Evolutionary conservation across 2,888 invertebrate genomes (phyloP).

Genomic region (Cyaniris semiargus): DNA sequence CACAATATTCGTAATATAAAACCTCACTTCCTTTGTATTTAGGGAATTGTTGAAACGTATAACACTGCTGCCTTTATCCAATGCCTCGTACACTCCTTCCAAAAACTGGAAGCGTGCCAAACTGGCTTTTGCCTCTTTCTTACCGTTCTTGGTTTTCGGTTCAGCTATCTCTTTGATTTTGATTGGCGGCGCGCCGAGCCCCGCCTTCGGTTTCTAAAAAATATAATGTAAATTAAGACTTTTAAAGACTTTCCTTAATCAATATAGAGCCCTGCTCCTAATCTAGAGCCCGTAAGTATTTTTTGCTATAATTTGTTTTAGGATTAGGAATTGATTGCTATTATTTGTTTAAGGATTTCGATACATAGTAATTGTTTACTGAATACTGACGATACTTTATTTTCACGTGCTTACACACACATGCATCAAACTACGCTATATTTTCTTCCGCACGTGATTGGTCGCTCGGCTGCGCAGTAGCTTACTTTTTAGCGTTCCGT

Average conservation of each 20-base stretch:
- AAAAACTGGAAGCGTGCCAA: background rate
- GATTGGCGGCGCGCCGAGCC: background rate
- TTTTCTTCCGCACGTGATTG: too few species aligned
- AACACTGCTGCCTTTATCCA: background rate
- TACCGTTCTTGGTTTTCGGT: background rate
- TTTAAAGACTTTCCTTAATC: too few species aligned
- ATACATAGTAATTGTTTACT: background rate
- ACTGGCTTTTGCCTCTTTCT: background rate
- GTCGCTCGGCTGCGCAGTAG: too few species aligned
- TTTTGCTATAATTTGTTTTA: too few species aligned
- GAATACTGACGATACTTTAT: background rate
- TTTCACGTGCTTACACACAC: too few species aligned
- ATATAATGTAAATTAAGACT: background rate
- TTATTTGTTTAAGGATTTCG: too few species aligned
- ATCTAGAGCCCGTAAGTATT: too few species aligned
- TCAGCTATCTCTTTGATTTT: background rate
- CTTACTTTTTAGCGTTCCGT: too few species aligned
- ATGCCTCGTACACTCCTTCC: background rate
- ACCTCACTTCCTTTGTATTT: background rate
- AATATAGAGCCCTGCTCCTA: too few species aligned
- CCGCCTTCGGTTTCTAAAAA: constrained; percentile 24
- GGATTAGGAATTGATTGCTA: too few species aligned
- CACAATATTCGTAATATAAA: background rate
- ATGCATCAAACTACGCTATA: too few species aligned
- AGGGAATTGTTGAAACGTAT: background rate